A percentile compares a stretch with the other conserved stretches of the same genome.
Evolutionary conservation across 2,888 invertebrate species (phyloP).

Genomic region (Leptopilina drosophilae): DNA sequence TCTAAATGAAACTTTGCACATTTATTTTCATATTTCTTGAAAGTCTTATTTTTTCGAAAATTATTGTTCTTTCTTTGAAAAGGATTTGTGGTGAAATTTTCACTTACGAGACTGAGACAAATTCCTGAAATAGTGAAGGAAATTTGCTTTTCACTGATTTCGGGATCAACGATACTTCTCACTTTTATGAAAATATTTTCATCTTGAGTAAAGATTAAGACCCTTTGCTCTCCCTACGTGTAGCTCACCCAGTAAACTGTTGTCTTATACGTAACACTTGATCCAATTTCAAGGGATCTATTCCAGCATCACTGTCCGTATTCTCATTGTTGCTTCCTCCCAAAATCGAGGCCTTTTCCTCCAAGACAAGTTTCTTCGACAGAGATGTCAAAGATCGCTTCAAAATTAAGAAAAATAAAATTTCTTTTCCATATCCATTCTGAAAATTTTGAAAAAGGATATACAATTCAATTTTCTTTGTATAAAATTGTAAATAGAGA

Average conservation of each 20-base stretch:
- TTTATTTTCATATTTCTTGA: too few species aligned
- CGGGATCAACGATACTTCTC: constrained; percentile 80
- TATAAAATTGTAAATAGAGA: too few species aligned
- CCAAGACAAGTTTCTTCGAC: constrained; percentile 49
- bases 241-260: constrained; percentile 90
- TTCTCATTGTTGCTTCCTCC: constrained; percentile 80
- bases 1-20: too few species aligned
- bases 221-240: constrained; percentile 86
- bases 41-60: too few species aligned
- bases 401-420: constrained; percentile 80
- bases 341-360: constrained; percentile 45
- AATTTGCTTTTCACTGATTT: constrained; percentile 83
- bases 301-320: constrained; percentile 74
- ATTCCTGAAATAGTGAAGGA: constrained; percentile 84
- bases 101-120: constrained; percentile 80
- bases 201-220: constrained; percentile 87
- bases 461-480: neutral
- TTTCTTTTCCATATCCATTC: constrained; percentile 82
- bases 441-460: constrained; percentile 62
- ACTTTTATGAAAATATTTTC: constrained; percentile 79
- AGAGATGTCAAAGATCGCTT: constrained; percentile 57
- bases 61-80: too few species aligned
- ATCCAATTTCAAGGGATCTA: constrained; percentile 45
- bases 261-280: constrained; percentile 84
- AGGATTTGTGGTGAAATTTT: neutral